Conservation (phyloP, 2,888 invertebrate genomes). For the Phortica okadai region DNA sequence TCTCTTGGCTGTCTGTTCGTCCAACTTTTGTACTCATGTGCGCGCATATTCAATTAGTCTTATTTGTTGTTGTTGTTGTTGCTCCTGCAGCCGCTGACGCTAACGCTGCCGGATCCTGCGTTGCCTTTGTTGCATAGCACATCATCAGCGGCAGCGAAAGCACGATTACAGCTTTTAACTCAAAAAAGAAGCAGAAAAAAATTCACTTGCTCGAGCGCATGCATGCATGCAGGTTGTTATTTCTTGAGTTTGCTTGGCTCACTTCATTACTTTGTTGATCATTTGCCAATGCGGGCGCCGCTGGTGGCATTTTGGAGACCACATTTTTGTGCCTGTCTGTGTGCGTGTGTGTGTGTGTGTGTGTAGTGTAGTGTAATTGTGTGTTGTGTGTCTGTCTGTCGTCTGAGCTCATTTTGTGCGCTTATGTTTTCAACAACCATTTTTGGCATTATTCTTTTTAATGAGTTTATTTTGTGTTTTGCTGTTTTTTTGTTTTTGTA, state of each 20-base stretch:
- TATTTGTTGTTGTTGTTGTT: constrained; percentile 29
- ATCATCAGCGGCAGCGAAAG: constrained; percentile 2
- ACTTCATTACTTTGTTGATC: constrained; percentile 15
- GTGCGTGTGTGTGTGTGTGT: background rate
- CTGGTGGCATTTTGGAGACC: constrained; percentile 26
- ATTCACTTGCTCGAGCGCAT: background rate
- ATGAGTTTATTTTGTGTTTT: constrained; percentile 9
- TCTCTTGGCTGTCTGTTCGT: background rate
- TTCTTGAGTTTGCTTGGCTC: constrained; percentile 14
- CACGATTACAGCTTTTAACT: constrained; percentile 37
- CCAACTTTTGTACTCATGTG: background rate
- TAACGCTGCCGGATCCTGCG: background rate
- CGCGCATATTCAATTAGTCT: constrained; percentile 38
- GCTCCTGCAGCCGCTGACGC: background rate
- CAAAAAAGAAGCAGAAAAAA: background rate
- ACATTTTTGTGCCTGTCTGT: background rate
- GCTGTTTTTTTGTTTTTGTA: background rate
- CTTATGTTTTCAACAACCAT: background rate
- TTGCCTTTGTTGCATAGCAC: background rate
- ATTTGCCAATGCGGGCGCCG: constrained; percentile 27
- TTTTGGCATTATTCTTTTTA: background rate
- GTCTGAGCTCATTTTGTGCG: background rate
- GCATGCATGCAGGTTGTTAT: constrained; percentile 29
- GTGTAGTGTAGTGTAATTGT: background rate
- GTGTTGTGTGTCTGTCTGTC: background rate